Evolutionary conservation across 2,797 vertebrate genomes (phyloP).

Genomic region (Erethizon dorsatum): DNA sequence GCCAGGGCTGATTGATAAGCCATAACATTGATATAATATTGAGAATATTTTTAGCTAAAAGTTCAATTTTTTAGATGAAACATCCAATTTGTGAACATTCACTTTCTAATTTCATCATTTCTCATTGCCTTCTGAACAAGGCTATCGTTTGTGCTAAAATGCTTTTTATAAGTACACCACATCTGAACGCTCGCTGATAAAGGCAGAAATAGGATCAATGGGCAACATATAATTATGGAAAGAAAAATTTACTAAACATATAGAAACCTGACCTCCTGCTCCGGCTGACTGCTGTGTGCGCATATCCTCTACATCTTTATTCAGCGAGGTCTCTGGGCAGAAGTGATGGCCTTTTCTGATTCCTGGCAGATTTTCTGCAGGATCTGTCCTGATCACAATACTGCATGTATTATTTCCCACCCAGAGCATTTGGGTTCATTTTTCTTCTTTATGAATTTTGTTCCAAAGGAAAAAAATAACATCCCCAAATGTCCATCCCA

Average conservation of each 20-base stretch:
- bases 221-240: not conserved
- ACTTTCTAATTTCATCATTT: slow-evolving; percentile 48
- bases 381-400: slow-evolving; percentile 39
- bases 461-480: slow-evolving; percentile 26
- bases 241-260: slow-evolving; percentile 15
- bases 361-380: slow-evolving; percentile 18
- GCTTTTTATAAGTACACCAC: not conserved
- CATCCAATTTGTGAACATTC: not conserved
- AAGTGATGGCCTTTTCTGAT: slow-evolving; percentile 1
- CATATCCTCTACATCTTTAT: not conserved
- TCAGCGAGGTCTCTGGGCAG: not conserved
- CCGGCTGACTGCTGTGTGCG: not conserved
- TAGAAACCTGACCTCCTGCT: not conserved
- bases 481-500: not conserved
- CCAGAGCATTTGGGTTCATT: slow-evolving; percentile 41
- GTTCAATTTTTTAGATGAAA: not conserved
- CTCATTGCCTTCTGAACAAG: slow-evolving; percentile 60
- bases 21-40: not conserved
- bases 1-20: not conserved
- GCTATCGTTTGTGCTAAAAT: slow-evolving; percentile 41
- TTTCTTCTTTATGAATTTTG: slow-evolving; percentile 26
- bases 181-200: not conserved
- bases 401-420: slow-evolving; percentile 30
- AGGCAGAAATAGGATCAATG: not conserved
- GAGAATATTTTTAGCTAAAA: slow-evolving; percentile 35